Evolutionary conservation across 2,113 vertebrate species (phyloP), one percentile per base, ranked within the genome.

Genomic region (Eulacestoma nigropectus): DNA sequence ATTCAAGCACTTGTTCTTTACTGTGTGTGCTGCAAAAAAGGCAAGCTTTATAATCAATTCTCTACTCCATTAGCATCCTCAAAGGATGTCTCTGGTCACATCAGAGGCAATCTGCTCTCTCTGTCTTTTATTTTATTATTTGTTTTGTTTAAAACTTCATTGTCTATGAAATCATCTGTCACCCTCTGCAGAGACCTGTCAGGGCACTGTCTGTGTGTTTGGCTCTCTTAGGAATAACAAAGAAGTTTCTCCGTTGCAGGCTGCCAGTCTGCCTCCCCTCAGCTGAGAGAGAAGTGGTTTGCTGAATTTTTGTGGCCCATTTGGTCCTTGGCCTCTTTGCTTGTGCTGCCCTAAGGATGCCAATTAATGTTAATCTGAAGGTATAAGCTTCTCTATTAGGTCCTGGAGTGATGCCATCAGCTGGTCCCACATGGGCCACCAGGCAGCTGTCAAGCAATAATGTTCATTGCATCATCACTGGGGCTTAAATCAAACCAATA

Each of bases 61-160:
- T 82, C 32, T 68, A 6, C 52, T 90, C 81, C 37, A 33, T 90
- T 94, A 84, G 79, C 92, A 94, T 93, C 83, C 79, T 94, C 82
- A 90, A 42, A 94, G 79, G 62, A 83, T 89, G 53, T 79, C 59
- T 92, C 74, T 64, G 86, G 93, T 90, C 89, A 87, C 77, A 81
- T 88, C 87, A 84, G 63, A 92, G 46, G 53, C 87, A 93, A 44
- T 81, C 86, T 87, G 27, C 47, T 52, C 39, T 55, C 72, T 62
- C 60, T 69, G 42, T 50, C 80, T 88, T 63, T 55, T 81, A 55
- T 62, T 32, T 64, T 35, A 60, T 77, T 93, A 83, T 83, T 91
- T 84, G 64, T 93, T 94, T 89, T 85, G 46, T 64, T 96, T 93
- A 56, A 93, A 85, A 81, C 83, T 86, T 89, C 62, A 46, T 73